Evolutionary conservation across 2,888 invertebrate genomes (phyloP).

Genomic region (Syrphus vitripennis): DNA sequence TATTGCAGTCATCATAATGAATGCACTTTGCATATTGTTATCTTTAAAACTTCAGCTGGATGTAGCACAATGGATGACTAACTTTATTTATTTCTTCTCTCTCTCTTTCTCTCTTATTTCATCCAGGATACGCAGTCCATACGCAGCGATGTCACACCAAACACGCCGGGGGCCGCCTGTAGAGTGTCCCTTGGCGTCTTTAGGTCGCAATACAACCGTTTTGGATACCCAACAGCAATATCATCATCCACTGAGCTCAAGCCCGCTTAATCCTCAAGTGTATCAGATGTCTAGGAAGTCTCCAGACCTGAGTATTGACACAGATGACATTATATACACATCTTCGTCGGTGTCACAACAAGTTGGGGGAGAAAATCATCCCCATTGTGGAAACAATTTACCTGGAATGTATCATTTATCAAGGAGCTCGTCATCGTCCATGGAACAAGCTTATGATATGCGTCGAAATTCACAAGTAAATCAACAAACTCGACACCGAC

Average conservation of each 20-base stretch:
- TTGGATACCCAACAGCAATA: conserved; percentile 79
- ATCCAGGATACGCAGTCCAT: conserved; percentile 63
- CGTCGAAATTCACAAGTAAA: conserved; percentile 63
- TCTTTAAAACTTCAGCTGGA: conserved; percentile 1
- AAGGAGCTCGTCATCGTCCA: conserved; percentile 77
- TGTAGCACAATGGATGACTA: conserved; percentile 42
- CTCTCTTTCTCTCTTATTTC: neutral
- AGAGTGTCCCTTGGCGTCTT: conserved; percentile 84
- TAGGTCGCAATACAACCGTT: conserved; percentile 82
- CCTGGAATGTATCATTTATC: conserved; percentile 76
- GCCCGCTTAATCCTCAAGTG: conserved; percentile 81
- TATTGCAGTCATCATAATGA: conserved; percentile 14
- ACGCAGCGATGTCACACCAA: conserved; percentile 79
- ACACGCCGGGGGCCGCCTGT: conserved; percentile 81
- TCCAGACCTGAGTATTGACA: conserved; percentile 78
- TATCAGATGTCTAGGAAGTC: conserved; percentile 81
- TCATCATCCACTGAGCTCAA: conserved; percentile 81
- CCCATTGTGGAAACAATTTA: conserved; percentile 55
- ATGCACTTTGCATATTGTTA: conserved; percentile 16
- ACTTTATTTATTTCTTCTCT: conserved; percentile 19
- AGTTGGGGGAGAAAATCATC: conserved; percentile 66
- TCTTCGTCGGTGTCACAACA: conserved; percentile 77
- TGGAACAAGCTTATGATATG: conserved; percentile 73
- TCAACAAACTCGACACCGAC: conserved; percentile 56
- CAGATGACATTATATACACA: conserved; percentile 77